Base-by-base conservation (phyloP, 2,113 vertebrate genomes). In the Dasyprocta punctata region DNA sequence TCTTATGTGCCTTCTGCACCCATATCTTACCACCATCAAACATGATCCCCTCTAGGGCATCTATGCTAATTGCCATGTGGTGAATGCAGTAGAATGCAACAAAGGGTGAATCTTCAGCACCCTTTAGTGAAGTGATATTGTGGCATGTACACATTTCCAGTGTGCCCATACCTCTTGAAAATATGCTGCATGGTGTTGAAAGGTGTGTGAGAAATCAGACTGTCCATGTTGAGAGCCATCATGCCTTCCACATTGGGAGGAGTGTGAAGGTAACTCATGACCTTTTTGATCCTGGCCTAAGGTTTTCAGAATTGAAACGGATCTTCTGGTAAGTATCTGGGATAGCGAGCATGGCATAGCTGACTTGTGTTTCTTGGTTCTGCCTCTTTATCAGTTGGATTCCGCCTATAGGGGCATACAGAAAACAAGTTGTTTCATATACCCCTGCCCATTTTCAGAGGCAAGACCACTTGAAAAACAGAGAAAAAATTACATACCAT, bases 181-280 rank as follows among this genome's bases (percentile, higher is more conserved):
- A 99, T 98, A 0, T 98, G 98, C 17, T 99, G 96, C 33, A 99
- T 98, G 0, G 99, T 99, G 85, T 99, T 98, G 2, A 99, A 98
- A 0, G 99, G 99, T 0, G 99, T 99, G 0, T 98, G 97, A 95
- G 99, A 99, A 0, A 99, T 99, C 81, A 99, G 97, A 95, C 99
- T 99, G 93, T 99, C 99, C 93, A 99, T 99, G 97, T 99, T 99
- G 14, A 99, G 98, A 13, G 99, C 99, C 81, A 98, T 99, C 99
- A 99, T n/a, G 88, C 98, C 99, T 90, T 99, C 99, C 54, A 99
- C 99, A 52, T 99, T 99, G 30, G 60, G 99, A 61, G 99, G 99
- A 97, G 99, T 98, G 36, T 98, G 98, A 33, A 98, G 98, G 98
- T 99, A 99, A 95, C 98, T 99, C 99, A 99, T 99, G 54, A 83